A percentile compares a stretch with the other conserved stretches of the same genome.
These are phyloP conservation scores for Musca domestica DNA, from an alignment of 1,140 invertebrate genomes.

Conservation along the genomic window DNA sequence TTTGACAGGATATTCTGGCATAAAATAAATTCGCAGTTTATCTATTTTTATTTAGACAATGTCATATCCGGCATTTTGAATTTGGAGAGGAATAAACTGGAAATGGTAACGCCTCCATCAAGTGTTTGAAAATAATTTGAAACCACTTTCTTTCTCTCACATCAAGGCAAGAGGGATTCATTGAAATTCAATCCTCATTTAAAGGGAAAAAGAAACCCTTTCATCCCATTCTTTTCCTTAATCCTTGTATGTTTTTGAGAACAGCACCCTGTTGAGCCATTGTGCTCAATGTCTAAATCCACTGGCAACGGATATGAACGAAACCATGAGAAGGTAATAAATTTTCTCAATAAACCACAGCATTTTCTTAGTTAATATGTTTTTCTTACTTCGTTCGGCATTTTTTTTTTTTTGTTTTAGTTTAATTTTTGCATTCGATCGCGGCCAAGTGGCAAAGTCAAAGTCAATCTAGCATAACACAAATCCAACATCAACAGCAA, in stretches of 20 bases:
- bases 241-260: too few species aligned
- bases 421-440: constrained; percentile 2
- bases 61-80: not conserved
- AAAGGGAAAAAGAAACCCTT: too few species aligned
- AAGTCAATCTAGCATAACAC: constrained; percentile 22
- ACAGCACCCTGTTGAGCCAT: too few species aligned
- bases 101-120: not conserved
- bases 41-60: constrained; percentile 1
- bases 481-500: not conserved
- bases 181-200: too few species aligned
- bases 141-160: not conserved
- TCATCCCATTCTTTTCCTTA: too few species aligned
- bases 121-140: not conserved
- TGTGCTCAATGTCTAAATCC: too few species aligned
- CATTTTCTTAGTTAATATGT: not conserved
- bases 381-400: not conserved
- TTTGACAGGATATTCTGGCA: not conserved
- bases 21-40: not conserved
- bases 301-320: too few species aligned
- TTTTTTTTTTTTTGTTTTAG: not conserved
- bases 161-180: too few species aligned
- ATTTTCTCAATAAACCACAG: constrained; percentile 14
- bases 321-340: not conserved
- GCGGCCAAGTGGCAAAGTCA: constrained; percentile 24
- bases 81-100: not conserved